Evolutionary conservation across 2,113 vertebrate genomes (phyloP).

Genomic region (Pteropus alecto): DNA sequence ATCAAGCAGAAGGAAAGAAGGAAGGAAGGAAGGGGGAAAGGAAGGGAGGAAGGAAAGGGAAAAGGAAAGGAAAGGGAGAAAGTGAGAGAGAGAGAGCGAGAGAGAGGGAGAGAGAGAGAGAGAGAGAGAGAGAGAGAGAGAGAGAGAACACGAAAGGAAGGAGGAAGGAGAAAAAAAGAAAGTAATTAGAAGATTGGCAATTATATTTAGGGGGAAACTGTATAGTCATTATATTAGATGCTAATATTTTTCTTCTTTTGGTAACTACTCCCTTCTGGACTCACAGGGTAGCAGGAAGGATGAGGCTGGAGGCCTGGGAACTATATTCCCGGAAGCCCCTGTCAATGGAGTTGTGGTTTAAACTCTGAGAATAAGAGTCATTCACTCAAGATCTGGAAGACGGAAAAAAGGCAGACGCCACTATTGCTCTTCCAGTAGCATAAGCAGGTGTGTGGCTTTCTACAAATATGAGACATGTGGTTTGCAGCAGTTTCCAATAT

Average conservation of each 20-base stretch:
- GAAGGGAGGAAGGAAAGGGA: background rate
- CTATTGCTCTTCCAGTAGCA: background rate
- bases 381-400: background rate
- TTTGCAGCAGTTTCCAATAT: background rate
- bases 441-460: background rate
- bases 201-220: background rate
- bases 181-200: background rate
- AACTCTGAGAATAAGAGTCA: background rate
- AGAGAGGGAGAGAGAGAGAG: too few relatives aligned
- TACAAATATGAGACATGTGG: background rate
- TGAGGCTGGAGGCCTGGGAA: background rate
- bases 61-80: background rate
- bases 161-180: background rate
- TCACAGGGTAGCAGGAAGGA: background rate
- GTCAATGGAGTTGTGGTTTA: background rate
- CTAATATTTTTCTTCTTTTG: background rate
- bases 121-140: background rate
- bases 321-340: conserved; percentile 12
- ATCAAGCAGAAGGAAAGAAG: background rate
- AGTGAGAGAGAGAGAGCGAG: too few relatives aligned
- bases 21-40: background rate
- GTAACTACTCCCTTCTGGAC: background rate
- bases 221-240: background rate
- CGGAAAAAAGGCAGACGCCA: background rate
- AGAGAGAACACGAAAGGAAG: too few relatives aligned